phyloP scores from a whole-genome alignment of 1,140 invertebrate genomes.

The Brachystomella parvula region DNA sequence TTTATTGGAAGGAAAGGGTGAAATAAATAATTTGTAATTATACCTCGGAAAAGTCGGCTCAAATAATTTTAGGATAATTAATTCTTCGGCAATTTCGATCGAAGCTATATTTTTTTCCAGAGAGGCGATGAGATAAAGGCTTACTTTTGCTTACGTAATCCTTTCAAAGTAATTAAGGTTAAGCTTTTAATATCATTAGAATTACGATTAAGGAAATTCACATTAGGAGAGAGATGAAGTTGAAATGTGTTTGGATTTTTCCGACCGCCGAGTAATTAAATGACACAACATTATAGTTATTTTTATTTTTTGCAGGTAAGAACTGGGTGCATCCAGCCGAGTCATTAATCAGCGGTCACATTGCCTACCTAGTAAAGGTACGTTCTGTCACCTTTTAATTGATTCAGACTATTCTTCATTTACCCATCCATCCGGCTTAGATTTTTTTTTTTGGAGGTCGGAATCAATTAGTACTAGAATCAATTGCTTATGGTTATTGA shows the following conservation, averaged over 20 bases:
- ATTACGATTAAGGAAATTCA: neutral
- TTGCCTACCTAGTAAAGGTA: conserved; percentile 95
- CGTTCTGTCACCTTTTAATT: conserved; percentile 28
- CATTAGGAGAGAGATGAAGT: neutral
- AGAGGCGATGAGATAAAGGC: neutral
- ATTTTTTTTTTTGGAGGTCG: too few species aligned
- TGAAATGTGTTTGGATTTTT: neutral
- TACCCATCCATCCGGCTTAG: neutral
- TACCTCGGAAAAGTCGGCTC: too few species aligned
- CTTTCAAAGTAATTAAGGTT: neutral
- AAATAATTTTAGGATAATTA: too few species aligned
- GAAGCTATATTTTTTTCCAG: too few species aligned
- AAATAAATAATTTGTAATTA: too few species aligned
- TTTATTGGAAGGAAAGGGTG: too few species aligned
- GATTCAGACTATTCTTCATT: neutral
- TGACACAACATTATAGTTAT: neutral
- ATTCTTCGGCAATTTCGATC: too few species aligned
- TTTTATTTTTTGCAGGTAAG: conserved; percentile 46
- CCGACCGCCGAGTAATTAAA: neutral
- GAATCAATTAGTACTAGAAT: too few species aligned
- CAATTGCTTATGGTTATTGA: too few species aligned
- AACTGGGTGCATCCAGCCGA: conserved; percentile 93
- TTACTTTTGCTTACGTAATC: neutral
- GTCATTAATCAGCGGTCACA: conserved; percentile 83
- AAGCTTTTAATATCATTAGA: too few species aligned